A percentile compares a stretch with the other conserved stretches of the same genome.
phyloP scores from a whole-genome alignment of 2,113 vertebrate species.

The Microcebus lehilahytsara region DNA sequence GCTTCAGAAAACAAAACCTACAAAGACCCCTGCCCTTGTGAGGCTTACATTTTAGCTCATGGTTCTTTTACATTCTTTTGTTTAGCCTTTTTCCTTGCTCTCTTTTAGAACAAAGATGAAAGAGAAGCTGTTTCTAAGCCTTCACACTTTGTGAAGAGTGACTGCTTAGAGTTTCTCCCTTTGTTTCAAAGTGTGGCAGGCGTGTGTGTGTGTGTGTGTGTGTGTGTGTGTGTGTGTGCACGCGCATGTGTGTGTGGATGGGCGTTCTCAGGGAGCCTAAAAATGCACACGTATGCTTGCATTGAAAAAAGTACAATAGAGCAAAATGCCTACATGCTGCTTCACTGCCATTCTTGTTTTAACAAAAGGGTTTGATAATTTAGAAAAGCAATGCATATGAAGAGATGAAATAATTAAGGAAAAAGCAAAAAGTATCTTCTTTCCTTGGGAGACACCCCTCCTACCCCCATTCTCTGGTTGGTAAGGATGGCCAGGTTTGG shows the following conservation, averaged over 20 bases:
- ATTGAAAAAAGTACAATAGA: not conserved
- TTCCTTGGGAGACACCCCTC: not conserved
- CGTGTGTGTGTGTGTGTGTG: not conserved
- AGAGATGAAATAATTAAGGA: not conserved
- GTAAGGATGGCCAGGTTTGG: not conserved
- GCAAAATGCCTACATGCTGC: not conserved
- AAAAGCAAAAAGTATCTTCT: accelerated
- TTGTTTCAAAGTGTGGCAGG: not conserved
- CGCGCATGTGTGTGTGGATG: accelerated
- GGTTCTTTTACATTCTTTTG: not conserved
- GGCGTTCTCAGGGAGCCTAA: no score
- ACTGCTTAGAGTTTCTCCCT: not conserved
- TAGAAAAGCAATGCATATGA: not conserved
- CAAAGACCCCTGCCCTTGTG: not conserved
- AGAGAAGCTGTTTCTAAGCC: not conserved
- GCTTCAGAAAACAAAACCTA: not conserved
- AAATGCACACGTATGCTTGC: not conserved
- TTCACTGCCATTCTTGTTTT: not conserved
- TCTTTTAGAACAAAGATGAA: not conserved
- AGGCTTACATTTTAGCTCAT: not conserved
- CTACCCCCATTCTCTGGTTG: not conserved
- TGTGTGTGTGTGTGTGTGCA: not conserved
- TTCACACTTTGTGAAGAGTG: not conserved
- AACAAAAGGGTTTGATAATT: not conserved
- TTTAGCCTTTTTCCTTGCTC: not conserved